Evolutionary conservation across 2,797 vertebrate genomes (phyloP).

Genomic region (Spinus olivaceus): DNA sequence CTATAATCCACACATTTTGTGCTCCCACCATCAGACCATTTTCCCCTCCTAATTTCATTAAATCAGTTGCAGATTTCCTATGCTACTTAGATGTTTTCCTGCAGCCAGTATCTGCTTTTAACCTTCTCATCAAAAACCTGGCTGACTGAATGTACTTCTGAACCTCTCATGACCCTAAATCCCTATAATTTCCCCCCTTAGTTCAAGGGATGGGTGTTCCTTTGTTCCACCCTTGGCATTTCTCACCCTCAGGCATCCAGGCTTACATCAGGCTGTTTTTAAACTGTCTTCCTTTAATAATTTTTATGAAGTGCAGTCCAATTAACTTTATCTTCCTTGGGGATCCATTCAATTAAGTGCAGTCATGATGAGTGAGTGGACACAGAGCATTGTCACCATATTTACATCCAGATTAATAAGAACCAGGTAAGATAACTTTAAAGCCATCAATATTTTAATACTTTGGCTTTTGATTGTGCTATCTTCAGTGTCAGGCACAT

Average conservation of each 20-base stretch:
- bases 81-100: neutral
- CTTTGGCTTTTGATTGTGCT: constrained; percentile 31
- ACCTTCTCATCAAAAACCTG: neutral
- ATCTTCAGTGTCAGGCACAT: constrained; percentile 32
- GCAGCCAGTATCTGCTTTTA: constrained; percentile 16
- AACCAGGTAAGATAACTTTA: constrained; percentile 63
- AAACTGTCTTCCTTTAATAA: constrained; percentile 51
- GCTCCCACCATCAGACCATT: neutral
- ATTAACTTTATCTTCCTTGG: constrained; percentile 67
- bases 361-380: constrained; percentile 54
- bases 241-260: constrained; percentile 8
- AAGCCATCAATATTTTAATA: constrained; percentile 62
- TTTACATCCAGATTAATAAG: constrained; percentile 62
- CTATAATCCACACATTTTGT: neutral
- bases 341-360: constrained; percentile 67
- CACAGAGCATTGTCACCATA: constrained; percentile 45
- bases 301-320: constrained; percentile 69
- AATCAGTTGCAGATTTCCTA: neutral
- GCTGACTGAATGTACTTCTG: neutral
- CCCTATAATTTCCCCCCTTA: neutral
- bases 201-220: neutral
- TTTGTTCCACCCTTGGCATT: constrained; percentile 42
- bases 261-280: constrained; percentile 21
- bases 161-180: neutral
- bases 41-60: neutral